These are phyloP conservation scores for Standfussiana lucernea DNA, from an alignment of 2,888 invertebrate species.

Conservation along the genomic window DNA sequence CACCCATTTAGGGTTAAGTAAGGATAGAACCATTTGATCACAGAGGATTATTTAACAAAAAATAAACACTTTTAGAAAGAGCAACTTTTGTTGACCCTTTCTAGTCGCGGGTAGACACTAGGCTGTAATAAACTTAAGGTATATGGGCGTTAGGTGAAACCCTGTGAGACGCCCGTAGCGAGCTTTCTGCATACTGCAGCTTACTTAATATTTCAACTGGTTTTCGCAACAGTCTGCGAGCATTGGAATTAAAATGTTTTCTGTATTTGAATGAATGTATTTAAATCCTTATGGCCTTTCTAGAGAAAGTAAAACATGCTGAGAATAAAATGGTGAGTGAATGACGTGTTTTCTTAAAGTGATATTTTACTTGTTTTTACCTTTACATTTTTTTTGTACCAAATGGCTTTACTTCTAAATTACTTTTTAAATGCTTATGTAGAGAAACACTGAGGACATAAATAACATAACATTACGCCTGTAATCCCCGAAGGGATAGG, in stretches of 20 bases:
- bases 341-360: conserved; percentile 39
- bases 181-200: conserved; percentile 30
- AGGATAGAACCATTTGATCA: background rate
- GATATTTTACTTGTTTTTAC: conserved; percentile 17
- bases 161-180: conserved; percentile 23
- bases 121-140: conserved; percentile 3
- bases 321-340: conserved; percentile 49
- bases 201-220: conserved; percentile 44
- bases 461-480: background rate
- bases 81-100: background rate
- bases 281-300: conserved; percentile 63
- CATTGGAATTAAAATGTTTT: conserved; percentile 58
- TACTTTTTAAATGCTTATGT: background rate
- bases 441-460: background rate
- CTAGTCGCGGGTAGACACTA: background rate
- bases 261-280: conserved; percentile 59
- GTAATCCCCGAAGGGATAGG: background rate
- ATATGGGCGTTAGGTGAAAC: conserved; percentile 40
- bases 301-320: conserved; percentile 62
- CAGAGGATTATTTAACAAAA: background rate
- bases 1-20: no score
- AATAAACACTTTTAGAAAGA: background rate
- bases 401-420: background rate
- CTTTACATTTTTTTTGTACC: background rate
- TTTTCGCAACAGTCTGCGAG: conserved; percentile 43